Evolutionary conservation across 92 coral and sea anemone genomes (phyloP).

Genomic region (Porites cylindrica): DNA sequence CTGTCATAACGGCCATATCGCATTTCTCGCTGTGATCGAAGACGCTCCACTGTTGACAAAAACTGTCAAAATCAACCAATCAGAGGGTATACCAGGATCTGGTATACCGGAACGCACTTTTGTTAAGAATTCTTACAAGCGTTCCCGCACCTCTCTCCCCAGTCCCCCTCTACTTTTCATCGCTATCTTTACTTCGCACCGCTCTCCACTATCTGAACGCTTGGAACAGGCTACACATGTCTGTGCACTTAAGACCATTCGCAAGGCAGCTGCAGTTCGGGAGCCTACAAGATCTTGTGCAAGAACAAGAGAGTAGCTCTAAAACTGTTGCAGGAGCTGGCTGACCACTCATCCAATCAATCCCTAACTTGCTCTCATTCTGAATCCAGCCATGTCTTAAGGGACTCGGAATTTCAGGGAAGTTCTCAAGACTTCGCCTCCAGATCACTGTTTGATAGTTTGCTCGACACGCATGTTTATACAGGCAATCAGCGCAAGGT

Average conservation of each 20-base stretch:
- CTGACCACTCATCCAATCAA: conserved; percentile 66
- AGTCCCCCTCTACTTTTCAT: no score
- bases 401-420: conserved; percentile 47
- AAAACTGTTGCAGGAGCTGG: conserved; percentile 59
- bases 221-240: neutral
- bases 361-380: conserved; percentile 45
- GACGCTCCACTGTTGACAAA: no score
- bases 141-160: no score
- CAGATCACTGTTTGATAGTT: conserved; percentile 65
- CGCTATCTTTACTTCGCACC: no score
- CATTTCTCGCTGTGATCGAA: no score
- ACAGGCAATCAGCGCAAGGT: conserved; percentile 25
- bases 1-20: no score
- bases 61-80: no score
- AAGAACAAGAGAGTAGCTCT: conserved; percentile 53
- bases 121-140: no score
- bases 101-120: no score
- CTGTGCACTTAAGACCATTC: conserved; percentile 61
- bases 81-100: no score
- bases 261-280: conserved; percentile 53
- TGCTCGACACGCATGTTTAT: conserved; percentile 38
- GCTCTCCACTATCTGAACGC: no score
- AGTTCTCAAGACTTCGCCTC: conserved; percentile 44
- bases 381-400: conserved; percentile 51
- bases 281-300: conserved; percentile 45